Conservation (phyloP, 2,888 invertebrate genomes). For the Andrena flavipes region DNA sequence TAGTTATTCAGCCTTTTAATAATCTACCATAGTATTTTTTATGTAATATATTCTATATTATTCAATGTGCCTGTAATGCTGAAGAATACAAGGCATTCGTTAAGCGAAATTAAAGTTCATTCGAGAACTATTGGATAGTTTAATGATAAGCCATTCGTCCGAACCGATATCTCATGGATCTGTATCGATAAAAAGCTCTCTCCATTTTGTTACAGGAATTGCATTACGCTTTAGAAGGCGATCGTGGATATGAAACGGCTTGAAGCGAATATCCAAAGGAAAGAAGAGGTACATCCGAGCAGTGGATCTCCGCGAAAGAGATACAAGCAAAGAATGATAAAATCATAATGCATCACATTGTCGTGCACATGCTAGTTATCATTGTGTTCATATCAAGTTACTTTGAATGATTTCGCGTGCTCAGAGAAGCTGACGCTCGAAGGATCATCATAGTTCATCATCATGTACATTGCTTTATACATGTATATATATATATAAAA, state of each 20-base stretch:
- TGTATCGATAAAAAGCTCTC: neutral
- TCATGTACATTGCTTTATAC: conserved; percentile 41
- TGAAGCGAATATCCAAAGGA: conserved; percentile 48
- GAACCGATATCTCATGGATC: no score
- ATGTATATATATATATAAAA: conserved; percentile 9
- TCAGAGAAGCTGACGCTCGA: conserved; percentile 29
- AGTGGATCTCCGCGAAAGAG: conserved; percentile 61
- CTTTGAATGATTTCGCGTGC: conserved; percentile 45
- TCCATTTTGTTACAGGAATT: conserved; percentile 53
- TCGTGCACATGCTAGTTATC: conserved; percentile 55
- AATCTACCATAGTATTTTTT: neutral
- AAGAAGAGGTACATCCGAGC: conserved; percentile 43
- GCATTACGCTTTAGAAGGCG: conserved; percentile 24
- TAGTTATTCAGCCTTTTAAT: neutral
- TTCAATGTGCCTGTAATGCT: neutral
- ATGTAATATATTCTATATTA: neutral
- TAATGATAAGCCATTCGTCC: neutral
- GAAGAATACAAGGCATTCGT: neutral
- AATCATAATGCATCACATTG: conserved; percentile 46
- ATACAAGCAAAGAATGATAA: conserved; percentile 64
- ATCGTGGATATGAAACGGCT: conserved; percentile 67
- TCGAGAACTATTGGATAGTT: neutral
- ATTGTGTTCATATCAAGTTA: conserved; percentile 66
- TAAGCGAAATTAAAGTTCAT: neutral
- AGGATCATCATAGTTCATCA: conserved; percentile 36